phyloP scores from a whole-genome alignment of 2,888 invertebrate genomes.

The Drosophila leonis region DNA sequence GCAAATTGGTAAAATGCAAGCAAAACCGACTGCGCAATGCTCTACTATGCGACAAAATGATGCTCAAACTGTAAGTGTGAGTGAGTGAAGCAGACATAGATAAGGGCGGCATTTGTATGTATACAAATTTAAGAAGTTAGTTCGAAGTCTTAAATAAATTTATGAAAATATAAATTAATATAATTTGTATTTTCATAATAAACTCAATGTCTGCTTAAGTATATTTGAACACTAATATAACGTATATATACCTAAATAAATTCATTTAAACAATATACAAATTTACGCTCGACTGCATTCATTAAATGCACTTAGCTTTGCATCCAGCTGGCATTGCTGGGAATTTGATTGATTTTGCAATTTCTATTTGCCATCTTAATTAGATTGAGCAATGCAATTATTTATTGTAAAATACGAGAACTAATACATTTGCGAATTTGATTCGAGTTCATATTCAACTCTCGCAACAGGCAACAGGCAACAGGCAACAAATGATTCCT shows the following conservation, averaged over 20 bases:
- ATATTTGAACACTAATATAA: neutral
- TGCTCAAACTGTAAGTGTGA: neutral
- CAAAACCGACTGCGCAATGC: neutral
- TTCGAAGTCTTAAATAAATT: too few species aligned
- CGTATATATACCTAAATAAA: neutral
- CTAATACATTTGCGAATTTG: neutral
- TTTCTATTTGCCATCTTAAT: conserved; percentile 8
- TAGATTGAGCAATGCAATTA: conserved; percentile 14
- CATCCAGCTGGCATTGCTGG: neutral
- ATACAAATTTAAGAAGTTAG: too few species aligned
- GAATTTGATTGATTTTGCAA: conserved; percentile 13
- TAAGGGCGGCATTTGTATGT: neutral
- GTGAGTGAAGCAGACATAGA: neutral
- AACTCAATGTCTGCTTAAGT: neutral
- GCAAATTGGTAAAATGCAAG: neutral
- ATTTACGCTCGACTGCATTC: neutral
- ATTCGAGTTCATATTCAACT: neutral
- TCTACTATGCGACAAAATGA: neutral
- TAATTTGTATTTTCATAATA: neutral
- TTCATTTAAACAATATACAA: neutral
- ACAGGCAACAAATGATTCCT: neutral
- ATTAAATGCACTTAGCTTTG: conserved; percentile 9
- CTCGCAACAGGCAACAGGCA: neutral
- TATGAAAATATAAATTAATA: neutral
- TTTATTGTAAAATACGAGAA: conserved; percentile 10